These are phyloP conservation scores for Tachypleus tridentatus DNA, from an alignment of 1,140 invertebrate genomes.

Conservation along the genomic window DNA sequence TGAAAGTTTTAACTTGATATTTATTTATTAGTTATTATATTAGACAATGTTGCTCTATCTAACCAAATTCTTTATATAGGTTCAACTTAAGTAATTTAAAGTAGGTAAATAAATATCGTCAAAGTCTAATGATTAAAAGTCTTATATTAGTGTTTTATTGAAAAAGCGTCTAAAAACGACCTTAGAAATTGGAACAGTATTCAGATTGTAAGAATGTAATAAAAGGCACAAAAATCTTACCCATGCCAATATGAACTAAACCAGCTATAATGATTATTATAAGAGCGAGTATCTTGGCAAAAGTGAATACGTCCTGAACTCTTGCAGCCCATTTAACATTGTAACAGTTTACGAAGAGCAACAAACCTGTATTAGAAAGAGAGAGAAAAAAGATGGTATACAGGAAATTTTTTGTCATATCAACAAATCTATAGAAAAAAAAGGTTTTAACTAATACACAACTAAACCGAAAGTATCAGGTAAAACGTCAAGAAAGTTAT, in stretches of 20 bases:
- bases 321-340: conserved; percentile 90
- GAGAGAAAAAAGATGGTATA: neutral
- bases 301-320: conserved; percentile 86
- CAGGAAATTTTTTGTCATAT: neutral
- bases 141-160: conserved; percentile 2
- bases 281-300: conserved; percentile 82
- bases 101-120: neutral
- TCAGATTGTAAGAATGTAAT: too few relatives aligned
- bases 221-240: conserved; percentile 25
- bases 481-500: too few relatives aligned
- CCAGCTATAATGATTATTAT: conserved; percentile 78
- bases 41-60: too few relatives aligned
- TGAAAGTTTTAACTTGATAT: too few relatives aligned
- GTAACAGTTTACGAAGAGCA: conserved; percentile 90
- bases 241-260: conserved; percentile 41
- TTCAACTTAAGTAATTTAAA: neutral
- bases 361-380: conserved; percentile 50
- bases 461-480: too few relatives aligned
- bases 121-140: neutral
- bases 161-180: too few relatives aligned
- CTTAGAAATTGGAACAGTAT: too few relatives aligned
- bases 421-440: too few relatives aligned
- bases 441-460: too few relatives aligned
- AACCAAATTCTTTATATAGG: conserved; percentile 6
- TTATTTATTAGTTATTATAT: too few relatives aligned